Evolutionary conservation across 2,888 invertebrate genomes (phyloP).

Genomic region (Pseudanteris insignis): DNA sequence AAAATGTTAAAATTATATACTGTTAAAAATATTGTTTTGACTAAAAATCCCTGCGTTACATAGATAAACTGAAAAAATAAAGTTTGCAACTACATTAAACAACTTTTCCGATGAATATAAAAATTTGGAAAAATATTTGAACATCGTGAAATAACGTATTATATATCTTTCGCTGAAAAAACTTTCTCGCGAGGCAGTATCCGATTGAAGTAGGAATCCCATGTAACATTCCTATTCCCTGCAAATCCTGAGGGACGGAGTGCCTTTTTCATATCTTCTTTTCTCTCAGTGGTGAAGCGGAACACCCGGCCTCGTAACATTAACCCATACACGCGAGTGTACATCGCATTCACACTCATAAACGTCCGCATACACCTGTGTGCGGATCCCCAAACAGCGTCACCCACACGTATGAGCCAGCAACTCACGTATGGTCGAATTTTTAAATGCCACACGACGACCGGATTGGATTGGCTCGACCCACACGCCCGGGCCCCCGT

Average conservation of each 20-base stretch:
- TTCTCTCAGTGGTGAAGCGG: slow-evolving; percentile 2
- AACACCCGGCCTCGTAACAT: slow-evolving; percentile 16
- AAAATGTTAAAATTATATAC: too few species aligned
- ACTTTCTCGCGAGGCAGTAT: slow-evolving; percentile 32
- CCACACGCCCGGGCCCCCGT: too few species aligned
- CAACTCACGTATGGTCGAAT: neutral
- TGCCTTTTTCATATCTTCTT: slow-evolving; percentile 21
- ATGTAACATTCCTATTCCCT: slow-evolving; percentile 37
- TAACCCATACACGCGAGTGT: slow-evolving; percentile 10
- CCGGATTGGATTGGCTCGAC: slow-evolving; percentile 10
- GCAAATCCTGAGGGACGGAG: slow-evolving; percentile 35
- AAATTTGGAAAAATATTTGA: slow-evolving; percentile 16
- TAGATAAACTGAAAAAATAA: too few species aligned
- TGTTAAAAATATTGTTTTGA: too few species aligned
- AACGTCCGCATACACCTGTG: neutral
- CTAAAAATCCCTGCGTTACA: too few species aligned
- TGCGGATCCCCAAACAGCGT: neutral
- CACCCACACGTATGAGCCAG: neutral
- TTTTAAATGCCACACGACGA: slow-evolving; percentile 33
- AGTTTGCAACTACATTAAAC: too few species aligned
- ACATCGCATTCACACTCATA: neutral
- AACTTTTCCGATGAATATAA: slow-evolving; percentile 9
- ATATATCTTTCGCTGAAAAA: slow-evolving; percentile 29
- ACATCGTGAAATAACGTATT: slow-evolving; percentile 11
- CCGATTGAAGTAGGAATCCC: slow-evolving; percentile 30